Conservation (phyloP, 2,888 invertebrate genomes). For the Pachycephus smyrnensis region DNA sequence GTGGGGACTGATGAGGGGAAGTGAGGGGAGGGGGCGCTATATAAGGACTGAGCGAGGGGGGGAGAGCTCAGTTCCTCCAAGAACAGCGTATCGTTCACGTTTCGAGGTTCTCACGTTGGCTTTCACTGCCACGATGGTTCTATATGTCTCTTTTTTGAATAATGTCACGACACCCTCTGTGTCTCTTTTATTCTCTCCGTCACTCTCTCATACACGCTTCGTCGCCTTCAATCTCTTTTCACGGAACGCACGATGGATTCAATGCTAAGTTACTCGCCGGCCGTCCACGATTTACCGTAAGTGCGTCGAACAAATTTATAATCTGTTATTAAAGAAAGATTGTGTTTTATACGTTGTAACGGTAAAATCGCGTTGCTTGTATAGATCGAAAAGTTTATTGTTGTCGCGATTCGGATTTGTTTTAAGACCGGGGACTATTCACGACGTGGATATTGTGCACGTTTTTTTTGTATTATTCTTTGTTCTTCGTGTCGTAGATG, state of each 20-base stretch:
- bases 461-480: not conserved
- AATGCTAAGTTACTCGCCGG: not conserved
- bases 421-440: not conserved
- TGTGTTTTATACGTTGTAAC: not conserved
- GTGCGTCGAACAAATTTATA: not conserved
- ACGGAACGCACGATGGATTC: not conserved
- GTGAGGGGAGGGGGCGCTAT: constrained; percentile 66
- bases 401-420: not conserved
- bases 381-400: not conserved
- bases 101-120: constrained; percentile 33
- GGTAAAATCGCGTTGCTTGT: not conserved
- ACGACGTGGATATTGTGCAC: not conserved
- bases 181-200: not conserved
- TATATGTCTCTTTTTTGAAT: constrained; percentile 4
- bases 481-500: not conserved
- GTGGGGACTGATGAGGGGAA: constrained; percentile 54
- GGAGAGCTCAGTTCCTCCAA: constrained; percentile 66
- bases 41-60: constrained; percentile 62
- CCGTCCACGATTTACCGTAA: not conserved
- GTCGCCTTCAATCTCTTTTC: not conserved
- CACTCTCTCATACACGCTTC: not conserved
- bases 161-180: not conserved
- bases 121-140: constrained; percentile 1
- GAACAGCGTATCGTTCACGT: constrained; percentile 54
- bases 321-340: not conserved